Base-by-base conservation (phyloP, 2,888 invertebrate species). In the Meliscaeva auricollis region DNA sequence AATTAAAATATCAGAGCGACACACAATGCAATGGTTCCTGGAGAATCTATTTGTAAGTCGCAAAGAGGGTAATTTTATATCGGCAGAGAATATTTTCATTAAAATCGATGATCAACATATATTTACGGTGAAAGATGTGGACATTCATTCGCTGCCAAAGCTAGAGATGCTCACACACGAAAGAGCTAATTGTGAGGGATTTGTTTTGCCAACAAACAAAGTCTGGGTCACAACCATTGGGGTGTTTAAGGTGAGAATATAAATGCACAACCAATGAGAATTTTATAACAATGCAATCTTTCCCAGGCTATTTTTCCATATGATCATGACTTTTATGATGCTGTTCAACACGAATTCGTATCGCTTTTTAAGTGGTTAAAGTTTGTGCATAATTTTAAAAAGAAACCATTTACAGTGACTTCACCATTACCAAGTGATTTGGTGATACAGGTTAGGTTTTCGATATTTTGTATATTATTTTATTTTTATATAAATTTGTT, bases 311-410 rank as follows among this genome's bases (percentile, higher is more conserved):
- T 94, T 87, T 98, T 98, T 90, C 98, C 98, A 0, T 96, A 97
- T 92, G 95, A 96, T 89, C 98, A 98, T 90, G 94, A 96, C 69
- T 98, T 97, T 90, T 96, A 97, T 15, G 96, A 96, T 82, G 97
- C 97, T 0, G 95, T 97, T 78, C 97, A 97, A 90, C 97, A 97
- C 87, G 97, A 98, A 90, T 95, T 97, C 80, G 94, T 98, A n/a
- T 97, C 97, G 1, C 94, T 98, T 35, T 95, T 97, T 90, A 99
- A 98, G 91, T 99, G 99, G 99, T 92, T 99, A 72, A 98, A 98
- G 91, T 92, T 96, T 81, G 94, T 98, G 11, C 98, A 98, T 90
- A 94, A 94, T 52, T 92, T 94, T 58, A 93, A 94, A 90, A 96
- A 95, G 90, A 94, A 94, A 64, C 94, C 95, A 0, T 96, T 96